Base-by-base conservation (phyloP, 2,797 vertebrate species). In the Sebastes steindachneri region DNA sequence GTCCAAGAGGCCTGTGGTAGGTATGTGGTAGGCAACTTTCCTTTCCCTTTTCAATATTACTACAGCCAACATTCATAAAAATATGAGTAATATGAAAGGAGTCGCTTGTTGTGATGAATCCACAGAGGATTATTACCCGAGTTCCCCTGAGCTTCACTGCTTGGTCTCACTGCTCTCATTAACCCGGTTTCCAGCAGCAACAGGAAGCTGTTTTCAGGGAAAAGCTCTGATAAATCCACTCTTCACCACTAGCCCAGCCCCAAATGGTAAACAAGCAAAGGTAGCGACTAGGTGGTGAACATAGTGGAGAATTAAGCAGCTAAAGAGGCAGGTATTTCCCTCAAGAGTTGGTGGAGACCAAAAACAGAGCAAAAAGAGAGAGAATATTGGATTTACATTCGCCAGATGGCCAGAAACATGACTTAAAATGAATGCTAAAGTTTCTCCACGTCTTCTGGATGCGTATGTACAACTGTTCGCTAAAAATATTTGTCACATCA, bases 171-270 rank as follows among this genome's bases (percentile, higher is more conserved):
- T 11, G 23, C 33, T 66, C 71, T 51, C 33, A 48, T 78, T 55
- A 14, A 45, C n/a, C 15, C 60, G 9, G 59, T 72, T 77, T 80
- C 72, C 31, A 80, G 45, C 8, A 7, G 31, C n/a, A 81, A 67
- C n/a, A 12, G 26, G 48, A 75, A 63, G 55, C 28, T 68, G 66
- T 31, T 55, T 68, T 45, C 28, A 57, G 29, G 41, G 33, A 73
- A 71, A 62, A 63, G 19, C 55, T 64, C 35, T 4, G 31, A 70
- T 9, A 33, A 67, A 54, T 19, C 77, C 3, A 29, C 66, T 31
- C 19, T 19, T 54, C 12, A 53, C 26, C 31, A 45, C 41, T 53
- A 25, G 23, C 60, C 21, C 60, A 55, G 23, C 12, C 55, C 8
- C 57, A 68, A 51, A 65, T 9, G n/a, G 23, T 19, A 54, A 25